Conservation (phyloP, 2,797 vertebrate genomes). For the Xenops minutus region DNA sequence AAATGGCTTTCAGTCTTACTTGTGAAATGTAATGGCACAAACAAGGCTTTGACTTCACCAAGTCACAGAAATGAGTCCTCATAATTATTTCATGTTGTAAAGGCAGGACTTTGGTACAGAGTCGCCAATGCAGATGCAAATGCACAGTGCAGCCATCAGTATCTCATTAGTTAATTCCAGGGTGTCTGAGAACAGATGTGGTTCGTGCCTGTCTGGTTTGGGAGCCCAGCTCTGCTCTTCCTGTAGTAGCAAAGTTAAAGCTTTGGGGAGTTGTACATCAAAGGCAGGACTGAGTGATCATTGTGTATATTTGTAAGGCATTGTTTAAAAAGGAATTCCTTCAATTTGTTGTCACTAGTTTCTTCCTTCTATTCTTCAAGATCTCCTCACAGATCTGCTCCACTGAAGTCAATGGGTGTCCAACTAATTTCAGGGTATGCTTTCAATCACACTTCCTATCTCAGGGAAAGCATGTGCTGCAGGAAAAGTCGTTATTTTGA, state of each 20-base stretch:
- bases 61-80: neutral
- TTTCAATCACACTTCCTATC: constrained; percentile 29
- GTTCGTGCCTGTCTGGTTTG: neutral
- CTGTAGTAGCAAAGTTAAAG: neutral
- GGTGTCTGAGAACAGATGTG: neutral
- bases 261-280: constrained; percentile 37
- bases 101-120: neutral
- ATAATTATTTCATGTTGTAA: fast-evolving
- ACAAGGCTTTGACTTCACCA: neutral
- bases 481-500: neutral
- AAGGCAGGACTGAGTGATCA: neutral
- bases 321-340: constrained; percentile 58
- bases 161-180: neutral
- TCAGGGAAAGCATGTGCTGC: neutral
- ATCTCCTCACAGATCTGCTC: neutral
- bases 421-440: neutral
- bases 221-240: neutral
- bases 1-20: neutral
- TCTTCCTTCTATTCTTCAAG: constrained; percentile 57
- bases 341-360: constrained; percentile 12
- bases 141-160: neutral
- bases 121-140: neutral
- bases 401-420: neutral
- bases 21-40: neutral
- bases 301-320: neutral